phyloP scores from a whole-genome alignment of 2,113 vertebrate species.

The Poecilia latipinna region DNA sequence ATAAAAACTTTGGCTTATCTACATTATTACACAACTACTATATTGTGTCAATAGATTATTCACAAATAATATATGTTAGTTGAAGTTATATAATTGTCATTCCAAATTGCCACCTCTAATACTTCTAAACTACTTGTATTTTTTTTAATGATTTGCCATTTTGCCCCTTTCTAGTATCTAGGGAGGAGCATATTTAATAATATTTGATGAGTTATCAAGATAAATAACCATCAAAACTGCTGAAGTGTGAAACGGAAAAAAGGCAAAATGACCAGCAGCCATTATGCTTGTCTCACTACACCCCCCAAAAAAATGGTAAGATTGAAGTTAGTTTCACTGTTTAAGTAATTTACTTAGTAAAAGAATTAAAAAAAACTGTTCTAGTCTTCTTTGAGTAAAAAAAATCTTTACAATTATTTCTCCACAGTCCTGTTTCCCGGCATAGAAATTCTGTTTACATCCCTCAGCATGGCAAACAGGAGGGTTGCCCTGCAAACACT shows the following conservation, averaged over 20 bases:
- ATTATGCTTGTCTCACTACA: background rate
- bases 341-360: too few species aligned
- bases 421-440: background rate
- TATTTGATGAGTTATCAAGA: background rate
- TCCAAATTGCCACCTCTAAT: too few species aligned
- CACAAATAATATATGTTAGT: too few species aligned
- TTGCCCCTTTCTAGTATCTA: background rate
- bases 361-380: too few species aligned
- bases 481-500: constrained; percentile 41
- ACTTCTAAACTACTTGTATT: too few species aligned
- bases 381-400: background rate
- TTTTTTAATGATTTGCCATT: background rate
- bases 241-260: background rate
- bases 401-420: background rate
- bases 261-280: background rate
- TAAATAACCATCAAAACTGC: background rate
- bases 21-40: too few species aligned
- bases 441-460: constrained; percentile 1
- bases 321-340: too few species aligned
- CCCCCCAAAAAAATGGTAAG: too few species aligned
- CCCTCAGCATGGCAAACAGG: background rate
- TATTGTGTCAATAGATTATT: too few species aligned
- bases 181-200: background rate
- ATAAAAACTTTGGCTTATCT: too few species aligned
- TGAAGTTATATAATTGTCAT: too few species aligned